These are phyloP conservation scores for Stratiomys singularior DNA, from an alignment of 2,888 invertebrate species.

Conservation along the genomic window DNA sequence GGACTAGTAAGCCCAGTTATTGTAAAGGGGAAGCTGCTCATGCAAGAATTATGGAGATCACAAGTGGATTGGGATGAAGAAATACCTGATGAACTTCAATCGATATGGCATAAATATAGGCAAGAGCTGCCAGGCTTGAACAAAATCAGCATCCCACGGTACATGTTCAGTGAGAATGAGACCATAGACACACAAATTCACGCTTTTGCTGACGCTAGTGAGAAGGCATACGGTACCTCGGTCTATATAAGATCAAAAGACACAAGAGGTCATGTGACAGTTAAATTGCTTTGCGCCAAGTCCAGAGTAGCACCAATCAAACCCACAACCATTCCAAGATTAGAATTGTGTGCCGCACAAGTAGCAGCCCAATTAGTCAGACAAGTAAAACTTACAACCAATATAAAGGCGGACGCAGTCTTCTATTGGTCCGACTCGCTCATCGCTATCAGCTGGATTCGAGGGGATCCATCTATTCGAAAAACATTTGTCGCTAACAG, in stretches of 20 bases:
- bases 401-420: background rate
- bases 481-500: conserved; percentile 41
- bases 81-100: background rate
- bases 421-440: conserved; percentile 23
- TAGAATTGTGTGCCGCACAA: conserved; percentile 53
- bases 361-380: conserved; percentile 5
- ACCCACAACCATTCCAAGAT: conserved; percentile 52
- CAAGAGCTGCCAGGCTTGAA: background rate
- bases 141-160: conserved; percentile 5
- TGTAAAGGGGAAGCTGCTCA: conserved; percentile 7
- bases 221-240: conserved; percentile 9
- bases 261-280: background rate
- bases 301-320: conserved; percentile 50
- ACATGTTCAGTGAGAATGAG: background rate
- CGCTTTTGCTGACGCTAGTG: conserved; percentile 17
- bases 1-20: conserved; percentile 21
- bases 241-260: conserved; percentile 18
- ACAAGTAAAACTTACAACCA: background rate
- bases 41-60: background rate
- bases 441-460: conserved; percentile 3
- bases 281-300: conserved; percentile 35
- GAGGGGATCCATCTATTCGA: background rate
- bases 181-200: conserved; percentile 20
- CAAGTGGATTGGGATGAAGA: conserved; percentile 1
- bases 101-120: background rate